These are phyloP conservation scores for Thaumetopoea pityocampa DNA, from an alignment of 1,140 invertebrate genomes.

Conservation along the genomic window DNA sequence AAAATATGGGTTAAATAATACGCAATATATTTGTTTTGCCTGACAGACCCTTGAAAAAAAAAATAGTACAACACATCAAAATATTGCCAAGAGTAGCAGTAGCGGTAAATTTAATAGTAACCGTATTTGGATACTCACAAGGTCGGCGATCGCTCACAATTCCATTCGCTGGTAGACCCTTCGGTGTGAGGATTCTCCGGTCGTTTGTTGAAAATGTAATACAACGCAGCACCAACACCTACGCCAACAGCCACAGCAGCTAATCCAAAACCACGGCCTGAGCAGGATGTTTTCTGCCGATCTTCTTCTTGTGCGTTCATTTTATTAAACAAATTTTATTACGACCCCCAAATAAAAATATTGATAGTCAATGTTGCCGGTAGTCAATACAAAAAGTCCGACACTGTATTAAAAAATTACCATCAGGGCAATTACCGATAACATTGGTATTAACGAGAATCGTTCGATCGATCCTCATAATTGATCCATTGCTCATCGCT, in stretches of 20 bases:
- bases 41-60: background rate
- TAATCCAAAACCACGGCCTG: slow-evolving; percentile 49
- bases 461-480: too few species aligned
- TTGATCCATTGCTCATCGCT: too few species aligned
- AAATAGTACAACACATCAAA: background rate
- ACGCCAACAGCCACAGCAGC: slow-evolving; percentile 57
- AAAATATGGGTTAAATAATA: too few species aligned
- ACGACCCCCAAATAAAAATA: too few species aligned
- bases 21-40: too few species aligned
- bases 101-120: background rate
- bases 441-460: too few species aligned
- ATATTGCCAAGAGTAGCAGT: slow-evolving; percentile 4
- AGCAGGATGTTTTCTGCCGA: slow-evolving; percentile 39
- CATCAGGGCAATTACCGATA: too few species aligned
- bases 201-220: slow-evolving; percentile 59
- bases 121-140: slow-evolving; percentile 41
- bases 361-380: too few species aligned
- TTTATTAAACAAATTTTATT: too few species aligned
- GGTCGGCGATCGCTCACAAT: slow-evolving; percentile 29
- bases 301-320: slow-evolving; percentile 62
- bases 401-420: too few species aligned
- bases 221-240: slow-evolving; percentile 63
- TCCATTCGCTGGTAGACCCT: slow-evolving; percentile 42
- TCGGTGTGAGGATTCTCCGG: slow-evolving; percentile 41
- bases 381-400: too few species aligned